phyloP scores from a whole-genome alignment of 2,113 vertebrate species.

The Hassar affinis region DNA sequence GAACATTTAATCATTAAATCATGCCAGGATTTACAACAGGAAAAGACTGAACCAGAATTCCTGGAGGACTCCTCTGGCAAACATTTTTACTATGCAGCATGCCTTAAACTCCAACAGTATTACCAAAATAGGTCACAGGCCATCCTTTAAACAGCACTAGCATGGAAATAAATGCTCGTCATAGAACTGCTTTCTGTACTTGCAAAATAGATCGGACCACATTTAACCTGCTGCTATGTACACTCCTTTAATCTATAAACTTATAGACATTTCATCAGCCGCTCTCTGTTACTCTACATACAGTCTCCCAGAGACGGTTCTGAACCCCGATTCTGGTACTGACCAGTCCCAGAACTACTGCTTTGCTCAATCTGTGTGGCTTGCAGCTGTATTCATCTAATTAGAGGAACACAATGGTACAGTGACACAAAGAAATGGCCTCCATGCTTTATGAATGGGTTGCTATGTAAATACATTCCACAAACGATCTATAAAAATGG shows the following conservation, averaged over 20 bases:
- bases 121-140: neutral
- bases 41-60: neutral
- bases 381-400: conserved; percentile 18
- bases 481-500: conserved; percentile 18
- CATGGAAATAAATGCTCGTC: neutral
- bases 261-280: neutral
- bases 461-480: conserved; percentile 43
- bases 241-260: neutral
- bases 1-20: neutral
- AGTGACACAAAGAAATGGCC: conserved; percentile 30
- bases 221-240: conserved; percentile 18
- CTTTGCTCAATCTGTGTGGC: neutral
- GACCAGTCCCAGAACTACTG: neutral
- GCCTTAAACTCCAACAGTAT: neutral
- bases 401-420: conserved; percentile 12
- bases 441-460: conserved; percentile 44
- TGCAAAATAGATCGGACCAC: neutral
- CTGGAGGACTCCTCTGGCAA: neutral
- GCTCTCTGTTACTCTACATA: neutral
- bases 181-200: neutral
- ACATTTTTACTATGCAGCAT: neutral
- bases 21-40: neutral
- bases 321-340: neutral
- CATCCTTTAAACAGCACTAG: neutral
- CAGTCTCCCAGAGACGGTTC: neutral